Conservation (phyloP, 92 coral and sea anemone genomes). For the Zoanthus sansibaricus region DNA sequence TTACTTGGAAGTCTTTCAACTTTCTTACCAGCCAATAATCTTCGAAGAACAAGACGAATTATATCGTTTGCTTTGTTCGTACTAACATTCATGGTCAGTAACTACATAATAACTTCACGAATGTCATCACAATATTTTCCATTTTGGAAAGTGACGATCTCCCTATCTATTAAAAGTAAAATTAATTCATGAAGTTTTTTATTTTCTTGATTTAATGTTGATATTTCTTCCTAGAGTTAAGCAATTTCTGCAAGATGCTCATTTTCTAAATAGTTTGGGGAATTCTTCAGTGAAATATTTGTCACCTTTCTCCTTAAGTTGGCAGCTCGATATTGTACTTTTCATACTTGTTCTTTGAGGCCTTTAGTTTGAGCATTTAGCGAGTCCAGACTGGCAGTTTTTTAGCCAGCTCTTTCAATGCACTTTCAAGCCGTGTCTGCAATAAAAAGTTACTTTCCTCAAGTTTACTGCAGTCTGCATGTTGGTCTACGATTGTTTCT, state of each 20-base stretch:
- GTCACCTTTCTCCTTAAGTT: no score
- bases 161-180: not conserved
- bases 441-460: no score
- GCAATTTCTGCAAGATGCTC: slow-evolving; percentile 4
- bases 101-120: slow-evolving; percentile 32
- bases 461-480: no score
- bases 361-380: no score
- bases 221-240: not conserved
- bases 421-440: no score
- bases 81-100: slow-evolving; percentile 37
- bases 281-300: no score
- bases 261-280: no score
- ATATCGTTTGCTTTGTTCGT: slow-evolving; percentile 51
- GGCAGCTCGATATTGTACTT: no score
- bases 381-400: no score
- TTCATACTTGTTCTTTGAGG: no score
- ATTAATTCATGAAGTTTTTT: slow-evolving; percentile 40
- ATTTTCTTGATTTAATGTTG: slow-evolving; percentile 15
- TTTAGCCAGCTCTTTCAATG: no score
- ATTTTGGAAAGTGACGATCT: slow-evolving; percentile 41
- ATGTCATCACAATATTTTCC: slow-evolving; percentile 53
- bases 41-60: not conserved
- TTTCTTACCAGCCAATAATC: not conserved
- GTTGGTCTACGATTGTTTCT: no score
- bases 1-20: slow-evolving; percentile 13